A percentile compares a stretch with the other conserved stretches of the same genome.
Conservation (phyloP, 1,140 invertebrate species). For the Centruroides sculpturatus region DNA sequence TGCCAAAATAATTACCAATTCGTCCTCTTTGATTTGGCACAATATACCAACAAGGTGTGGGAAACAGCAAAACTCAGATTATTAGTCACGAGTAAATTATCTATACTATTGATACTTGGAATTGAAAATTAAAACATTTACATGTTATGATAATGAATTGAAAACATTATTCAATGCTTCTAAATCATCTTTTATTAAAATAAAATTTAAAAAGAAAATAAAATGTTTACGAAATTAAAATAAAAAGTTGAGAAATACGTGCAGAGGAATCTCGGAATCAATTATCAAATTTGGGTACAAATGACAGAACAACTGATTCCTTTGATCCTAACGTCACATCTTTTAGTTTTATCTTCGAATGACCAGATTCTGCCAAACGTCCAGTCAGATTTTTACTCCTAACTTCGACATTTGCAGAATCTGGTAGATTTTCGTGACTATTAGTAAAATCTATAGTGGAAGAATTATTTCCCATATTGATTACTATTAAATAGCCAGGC, state of each 20-base stretch:
- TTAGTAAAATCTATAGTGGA: slow-evolving; percentile 4
- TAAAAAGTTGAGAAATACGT: neutral
- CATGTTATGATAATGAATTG: too few species aligned
- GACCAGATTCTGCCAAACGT: slow-evolving; percentile 2
- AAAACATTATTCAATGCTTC: too few species aligned
- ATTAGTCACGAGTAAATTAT: too few species aligned
- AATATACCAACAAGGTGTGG: too few species aligned
- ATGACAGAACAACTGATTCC: slow-evolving; percentile 17
- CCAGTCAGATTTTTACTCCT: slow-evolving; percentile 8
- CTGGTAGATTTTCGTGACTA: slow-evolving; percentile 21
- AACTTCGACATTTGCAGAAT: slow-evolving; percentile 15
- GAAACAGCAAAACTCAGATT: too few species aligned
- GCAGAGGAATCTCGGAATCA: neutral
- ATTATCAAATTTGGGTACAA: slow-evolving; percentile 15
- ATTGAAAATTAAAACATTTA: too few species aligned
- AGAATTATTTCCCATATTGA: slow-evolving; percentile 6
- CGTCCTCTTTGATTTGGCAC: too few species aligned
- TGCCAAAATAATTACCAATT: too few species aligned
- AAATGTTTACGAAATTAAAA: neutral
- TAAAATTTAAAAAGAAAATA: neutral
- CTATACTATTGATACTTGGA: too few species aligned
- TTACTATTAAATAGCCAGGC: slow-evolving; percentile 47
- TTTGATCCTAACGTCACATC: slow-evolving; percentile 14
- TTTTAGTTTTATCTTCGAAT: slow-evolving; percentile 14
- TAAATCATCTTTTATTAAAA: too few species aligned